Base-by-base conservation (phyloP, 2,113 vertebrate genomes). In the Nansenia antarctica region DNA sequence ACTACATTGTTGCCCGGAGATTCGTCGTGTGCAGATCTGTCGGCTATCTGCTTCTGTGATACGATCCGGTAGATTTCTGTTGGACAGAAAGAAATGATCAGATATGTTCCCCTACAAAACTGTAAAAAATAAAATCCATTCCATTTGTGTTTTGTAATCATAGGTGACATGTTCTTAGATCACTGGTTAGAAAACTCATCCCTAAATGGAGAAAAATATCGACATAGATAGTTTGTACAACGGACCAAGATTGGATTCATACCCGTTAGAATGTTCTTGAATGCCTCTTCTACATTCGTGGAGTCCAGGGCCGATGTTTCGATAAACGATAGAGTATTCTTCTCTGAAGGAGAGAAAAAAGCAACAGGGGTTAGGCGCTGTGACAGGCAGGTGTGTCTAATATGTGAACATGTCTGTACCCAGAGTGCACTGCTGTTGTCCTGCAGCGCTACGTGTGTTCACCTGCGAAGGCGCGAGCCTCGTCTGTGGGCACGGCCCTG, bases 181-280 rank as follows among this genome's bases (percentile, higher is more conserved):
- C n/a, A n/a, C n/a, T n/a, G n/a, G n/a, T n/a, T n/a, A n/a, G n/a
- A n/a, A n/a, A n/a, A n/a, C n/a, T n/a, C n/a, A n/a, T n/a, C n/a
- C n/a, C n/a, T n/a, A n/a, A n/a, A n/a, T n/a, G n/a, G n/a, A n/a
- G n/a, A n/a, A n/a, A n/a, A n/a, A n/a, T n/a, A n/a, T n/a, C n/a
- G n/a, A n/a, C n/a, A n/a, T n/a, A n/a, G n/a, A n/a, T n/a, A n/a
- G n/a, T n/a, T n/a, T n/a, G n/a, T n/a, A n/a, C n/a, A n/a, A n/a
- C n/a, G n/a, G n/a, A n/a, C n/a, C n/a, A n/a, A n/a, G n/a, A n/a
- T n/a, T n/a, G n/a, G n/a, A n/a, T n/a, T n/a, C n/a, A n/a, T n/a
- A 99, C 97, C 97, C 95, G 96, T 94, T 73, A 99, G 94, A 78
- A 99, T 98, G 87, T 96, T 98, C 91, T 98, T 98, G 88, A 99